Base-by-base conservation (phyloP, 2,797 vertebrate species). In the Cacajao melanocephalus region DNA sequence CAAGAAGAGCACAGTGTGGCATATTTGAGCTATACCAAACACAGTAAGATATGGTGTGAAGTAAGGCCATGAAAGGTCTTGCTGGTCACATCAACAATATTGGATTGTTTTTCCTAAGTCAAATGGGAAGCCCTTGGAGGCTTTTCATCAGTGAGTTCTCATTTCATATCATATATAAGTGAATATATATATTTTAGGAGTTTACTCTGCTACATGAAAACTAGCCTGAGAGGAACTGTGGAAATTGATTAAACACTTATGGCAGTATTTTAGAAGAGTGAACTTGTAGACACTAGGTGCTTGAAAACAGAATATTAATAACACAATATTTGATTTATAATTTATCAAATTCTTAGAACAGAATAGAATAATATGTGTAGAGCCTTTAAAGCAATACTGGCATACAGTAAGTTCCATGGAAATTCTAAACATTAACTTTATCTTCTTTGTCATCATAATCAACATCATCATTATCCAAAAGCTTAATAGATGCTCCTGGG, bases 241-340 rank as follows among this genome's bases (percentile, higher is more conserved):
- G 6, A 58, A 72, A 79, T 72, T 80, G 73, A 39, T 83, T 67
- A 46, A 91, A 20, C 6, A 39, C 28, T 76, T 85, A 30, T 48
- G 52, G 7, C 1, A 73, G 36, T 82, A 33, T 3, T 70, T 86
- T 12, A 12, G 15, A 88, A 94, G 9, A 57, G 33, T 20, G 1
- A 26, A 50, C 15, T 39, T 36, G 6, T 24, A 26, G 39, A 24
- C 3, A 85, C 33, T 9, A 64, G 33, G 19, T 44, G 14, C 30
- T 78, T 84, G 86, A 90, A 52, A 67, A 46, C 33, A 92, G 33
- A 92, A 52, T 64, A 41, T 90, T 33, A 61, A 70, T 84, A 55
- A 19, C 17, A 48, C 41, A n/a, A 26, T 46, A 13, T 73, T 44
- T 83, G 30, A 70, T 90, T 84, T 44, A 36, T 44, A n/a, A 72